phyloP scores from a whole-genome alignment of 2,797 vertebrate genomes.

The Crocodylus rhombifer region DNA sequence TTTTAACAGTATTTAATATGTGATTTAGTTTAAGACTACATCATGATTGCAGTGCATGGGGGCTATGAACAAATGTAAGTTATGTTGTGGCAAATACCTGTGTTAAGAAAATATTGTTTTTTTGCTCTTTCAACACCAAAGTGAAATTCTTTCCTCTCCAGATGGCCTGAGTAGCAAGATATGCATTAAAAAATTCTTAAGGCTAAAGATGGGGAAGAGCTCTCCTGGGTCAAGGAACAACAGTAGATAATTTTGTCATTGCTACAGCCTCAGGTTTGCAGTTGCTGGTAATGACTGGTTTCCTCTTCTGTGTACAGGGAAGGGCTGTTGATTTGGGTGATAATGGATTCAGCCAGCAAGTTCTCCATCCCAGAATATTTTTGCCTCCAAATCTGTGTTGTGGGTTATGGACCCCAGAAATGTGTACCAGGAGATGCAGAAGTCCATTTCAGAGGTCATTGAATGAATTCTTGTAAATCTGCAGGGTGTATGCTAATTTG shows the following conservation, averaged over 20 bases:
- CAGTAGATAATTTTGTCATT: accelerated
- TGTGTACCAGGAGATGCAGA: background rate
- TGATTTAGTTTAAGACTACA: background rate
- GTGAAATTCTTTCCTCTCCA: background rate
- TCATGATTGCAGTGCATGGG: background rate
- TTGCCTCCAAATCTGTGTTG: background rate
- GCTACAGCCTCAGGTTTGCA: background rate
- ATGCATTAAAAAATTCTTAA: background rate
- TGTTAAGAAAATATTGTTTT: no score
- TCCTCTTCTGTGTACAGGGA: background rate
- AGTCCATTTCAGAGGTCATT: background rate
- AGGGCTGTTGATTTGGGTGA: background rate
- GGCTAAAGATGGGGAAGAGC: background rate
- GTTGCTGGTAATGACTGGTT: background rate
- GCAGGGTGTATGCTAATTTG: accelerated
- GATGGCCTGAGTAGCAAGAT: background rate
- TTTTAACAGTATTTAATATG: background rate
- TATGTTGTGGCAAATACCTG: background rate
- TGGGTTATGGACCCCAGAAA: no score
- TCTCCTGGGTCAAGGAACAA: background rate
- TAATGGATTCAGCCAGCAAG: background rate
- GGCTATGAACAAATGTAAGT: background rate
- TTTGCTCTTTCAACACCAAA: no score
- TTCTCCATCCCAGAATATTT: accelerated
- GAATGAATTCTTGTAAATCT: background rate